Percentiles rank a stretch among this genome's conserved stretches.
phyloP scores from a whole-genome alignment of 2,797 vertebrate species.

The Calcarius lapponicus region DNA sequence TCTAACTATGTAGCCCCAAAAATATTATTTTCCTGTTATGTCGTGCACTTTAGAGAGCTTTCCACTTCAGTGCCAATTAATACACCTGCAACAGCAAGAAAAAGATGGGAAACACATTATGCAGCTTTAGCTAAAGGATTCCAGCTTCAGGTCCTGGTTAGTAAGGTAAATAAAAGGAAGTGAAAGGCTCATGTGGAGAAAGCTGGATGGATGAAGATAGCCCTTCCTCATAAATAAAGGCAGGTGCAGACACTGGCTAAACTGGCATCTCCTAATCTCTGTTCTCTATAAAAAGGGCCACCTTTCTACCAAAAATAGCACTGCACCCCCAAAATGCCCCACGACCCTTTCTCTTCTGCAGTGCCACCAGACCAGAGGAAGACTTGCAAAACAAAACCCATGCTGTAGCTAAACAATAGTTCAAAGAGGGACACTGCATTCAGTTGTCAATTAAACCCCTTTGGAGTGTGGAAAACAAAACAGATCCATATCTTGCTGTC shows the following conservation, averaged over 20 bases:
- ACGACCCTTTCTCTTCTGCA: neutral
- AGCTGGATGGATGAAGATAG: neutral
- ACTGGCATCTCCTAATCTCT: neutral
- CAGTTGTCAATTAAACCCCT: neutral
- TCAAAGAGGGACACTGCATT: neutral
- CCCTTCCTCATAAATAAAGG: neutral
- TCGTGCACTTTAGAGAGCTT: neutral
- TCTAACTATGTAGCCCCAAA: neutral
- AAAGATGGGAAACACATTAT: neutral
- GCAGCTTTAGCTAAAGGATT: neutral
- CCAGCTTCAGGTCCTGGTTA: neutral
- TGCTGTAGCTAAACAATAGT: neutral
- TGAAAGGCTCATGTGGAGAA: neutral
- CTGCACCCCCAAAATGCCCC: rapidly evolving
- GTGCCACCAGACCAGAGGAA: neutral
- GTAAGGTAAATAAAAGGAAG: neutral
- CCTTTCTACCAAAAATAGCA: neutral
- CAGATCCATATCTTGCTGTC: neutral
- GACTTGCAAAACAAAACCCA: neutral
- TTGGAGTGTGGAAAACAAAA: neutral
- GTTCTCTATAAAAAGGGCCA: neutral
- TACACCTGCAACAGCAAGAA: neutral
- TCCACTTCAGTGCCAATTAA: neutral
- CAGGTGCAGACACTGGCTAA: neutral
- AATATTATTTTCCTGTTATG: neutral